Evolutionary conservation across 2,888 invertebrate species (phyloP), one percentile per base, ranked within the genome.

Genomic region (Oscheius myriophilus): DNA sequence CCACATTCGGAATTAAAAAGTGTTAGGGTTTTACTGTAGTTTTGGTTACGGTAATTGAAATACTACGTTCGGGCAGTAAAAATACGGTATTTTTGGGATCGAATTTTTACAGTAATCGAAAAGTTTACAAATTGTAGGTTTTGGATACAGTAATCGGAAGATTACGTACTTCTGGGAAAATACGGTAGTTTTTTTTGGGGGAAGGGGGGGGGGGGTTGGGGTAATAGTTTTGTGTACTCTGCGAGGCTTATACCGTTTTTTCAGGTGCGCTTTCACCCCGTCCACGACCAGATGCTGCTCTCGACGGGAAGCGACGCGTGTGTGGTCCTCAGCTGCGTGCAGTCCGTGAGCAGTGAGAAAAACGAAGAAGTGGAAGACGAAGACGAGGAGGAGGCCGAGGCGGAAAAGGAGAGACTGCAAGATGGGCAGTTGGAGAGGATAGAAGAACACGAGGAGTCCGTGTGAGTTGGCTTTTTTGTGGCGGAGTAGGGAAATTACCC

Each of bases 361-460:
- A 26, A 45, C 14, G 33, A 43, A n/a, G 26, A 52, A 42, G 59
- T 45, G 1, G 74, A 69, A n/a, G 45, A 46, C n/a, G 33, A 39
- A 18, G 64, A 72, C 0, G 72, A 62, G 11, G 67, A 70, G 23
- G 76, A 76, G 16, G 51, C 12, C 18, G n/a, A 58, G 43, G 70
- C 66, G 2, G 72, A 73, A 14, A 42, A 55, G 14, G 77, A 71
- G 25, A 67, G 70, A 21, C 63, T 83, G 58, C 91, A 92, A 76
- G 96, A 97, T 88, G 80, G 80, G n/a, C 71, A 71, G 26, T 52
- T 80, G 58, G 95, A 95, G 1, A 91, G 96, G 0, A 90, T 95
- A 86, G 96, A 97, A 87, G 94, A 95, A 82, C 96, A 98, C 86
- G 97, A 97, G 87, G 97, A 98, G 88, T 94, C 95, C 7, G 96